Base-by-base conservation (phyloP, 2,797 vertebrate genomes). In the Pyrocephalus nanus region DNA sequence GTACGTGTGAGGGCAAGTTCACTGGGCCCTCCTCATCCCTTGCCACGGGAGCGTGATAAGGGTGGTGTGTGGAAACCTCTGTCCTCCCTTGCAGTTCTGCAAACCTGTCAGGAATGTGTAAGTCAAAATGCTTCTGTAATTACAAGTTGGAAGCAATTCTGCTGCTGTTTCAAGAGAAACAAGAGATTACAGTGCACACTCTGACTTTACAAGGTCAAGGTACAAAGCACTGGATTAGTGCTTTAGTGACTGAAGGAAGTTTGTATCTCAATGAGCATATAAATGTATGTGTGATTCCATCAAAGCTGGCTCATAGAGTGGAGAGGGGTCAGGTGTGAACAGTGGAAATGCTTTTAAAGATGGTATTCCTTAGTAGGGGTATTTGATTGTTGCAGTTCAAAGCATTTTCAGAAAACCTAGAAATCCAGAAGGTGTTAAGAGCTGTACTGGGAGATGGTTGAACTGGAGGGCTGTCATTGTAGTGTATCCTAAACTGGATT, bases 21-120 rank as follows among this genome's bases (percentile, higher is more conserved):
- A 8, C 58, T 72, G 22, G 58, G 77, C 74, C 74, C 60, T 83
- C 34, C 55, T 66, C 48, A 17, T 47, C 30, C 83, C 58, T 61
- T 60, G 65, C 2, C 79, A 50, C 36, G 2, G 1, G 69, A 51
- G 47, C 11, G 0, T 9, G 15, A 0, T 4, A 3, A 70, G 43
- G 82, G 55, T 4, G 50, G 0, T 32, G 73, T 22, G 15, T 75
- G 53, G 62, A n/a, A 20, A 30, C 2, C 5, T 25, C 18, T 25
- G 20, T 66, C 88, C 71, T 85, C 18, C 5, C 50, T 25, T 50
- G 27, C 34, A 55, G 32, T 22, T 71, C 60, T 87, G 64, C 80
- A 57, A 7, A 57, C 25, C 76, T 50, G 0, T 58, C 71, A 32
- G 54, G 51, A 66, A 13, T 23, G 21, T 47, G n/a, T 27, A 55